phyloP scores from a whole-genome alignment of 92 coral and sea anemone genomes.

The Phymanthus crucifer region DNA sequence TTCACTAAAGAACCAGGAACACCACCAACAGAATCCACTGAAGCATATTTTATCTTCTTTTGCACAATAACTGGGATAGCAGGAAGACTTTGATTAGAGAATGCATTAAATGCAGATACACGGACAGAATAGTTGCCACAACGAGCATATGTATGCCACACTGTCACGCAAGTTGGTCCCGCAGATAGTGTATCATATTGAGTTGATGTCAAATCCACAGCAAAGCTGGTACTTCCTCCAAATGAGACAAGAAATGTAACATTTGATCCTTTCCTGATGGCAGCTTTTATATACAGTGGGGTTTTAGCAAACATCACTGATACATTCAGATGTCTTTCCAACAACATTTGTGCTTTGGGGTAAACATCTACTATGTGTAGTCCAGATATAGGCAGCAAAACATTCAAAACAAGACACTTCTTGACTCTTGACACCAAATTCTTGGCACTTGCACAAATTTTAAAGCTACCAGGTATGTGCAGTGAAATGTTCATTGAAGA shows the following conservation, averaged over 20 bases:
- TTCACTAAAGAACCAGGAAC: constrained; percentile 18
- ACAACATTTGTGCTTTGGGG: constrained; percentile 1
- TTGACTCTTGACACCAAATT: constrained; percentile 49
- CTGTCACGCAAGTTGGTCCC: constrained; percentile 31
- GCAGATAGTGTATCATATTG: background rate
- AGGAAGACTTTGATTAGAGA: constrained; percentile 33
- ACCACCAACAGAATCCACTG: background rate
- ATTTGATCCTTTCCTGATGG: constrained; percentile 39
- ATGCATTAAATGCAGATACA: constrained; percentile 41
- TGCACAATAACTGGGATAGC: constrained; percentile 2
- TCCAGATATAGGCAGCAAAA: constrained; percentile 37
- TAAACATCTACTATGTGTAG: constrained; percentile 43
- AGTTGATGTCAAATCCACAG: background rate
- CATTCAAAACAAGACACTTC: constrained; percentile 27
- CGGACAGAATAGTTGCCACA: constrained; percentile 50
- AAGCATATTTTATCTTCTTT: background rate
- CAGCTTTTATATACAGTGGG: constrained; percentile 33
- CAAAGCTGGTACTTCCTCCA: constrained; percentile 36
- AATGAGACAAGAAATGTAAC: constrained; percentile 42
- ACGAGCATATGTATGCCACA: constrained; percentile 16
- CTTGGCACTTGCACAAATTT: constrained; percentile 35
- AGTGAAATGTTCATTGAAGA: constrained; percentile 6
- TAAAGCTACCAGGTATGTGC: constrained; percentile 23
- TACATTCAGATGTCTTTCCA: background rate
- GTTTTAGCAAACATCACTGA: background rate